Evolutionary conservation across 2,888 invertebrate genomes (phyloP), one percentile per base, ranked within the genome.

Genomic region (Julus scandinavius): DNA sequence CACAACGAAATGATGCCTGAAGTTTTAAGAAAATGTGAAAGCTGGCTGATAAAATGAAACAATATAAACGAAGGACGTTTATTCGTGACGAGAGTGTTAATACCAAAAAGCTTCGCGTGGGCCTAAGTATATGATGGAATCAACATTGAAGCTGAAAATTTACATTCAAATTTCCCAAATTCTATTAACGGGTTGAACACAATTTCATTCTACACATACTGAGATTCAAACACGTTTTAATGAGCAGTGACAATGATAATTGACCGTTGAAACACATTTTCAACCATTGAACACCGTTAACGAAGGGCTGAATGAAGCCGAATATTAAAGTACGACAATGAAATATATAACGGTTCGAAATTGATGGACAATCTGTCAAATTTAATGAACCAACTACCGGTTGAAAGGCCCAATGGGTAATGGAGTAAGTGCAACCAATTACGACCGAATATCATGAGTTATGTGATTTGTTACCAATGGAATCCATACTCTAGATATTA

Each of bases 311-410:
- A 11, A 54, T 45, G 7, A 0, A 54, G 54, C 2, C 13, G 13
- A 17, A 54, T 54, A 54, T 54, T 54, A 54, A 54, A 54, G 2
- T 54, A 54, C 2, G 20, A 72, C 63, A 72, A 20, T 17, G 63
- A 20, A 72, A n/a, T 17, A 72, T 20, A 72, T 9, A 72, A 72
- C 20, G 63, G 20, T 29, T 72, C 7, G 20, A 72, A 20, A 20
- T 7, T 72, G 20, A 72, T 72, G 20, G 63, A 72, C 63, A 72
- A 72, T 72, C 20, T 72, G 63, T 29, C 63, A 72, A 72, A 72
- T 17, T 72, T 72, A 72, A 72, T 72, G 63, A 72, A 17, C 63
- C 63, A n/a, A 72, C 20, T 6, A 20, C 7, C 20, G 9, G 63
- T 72, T 72, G 20, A 72, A 20, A 20, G 20, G 11, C 9, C 29